Evolutionary conservation across 2,797 vertebrate genomes (phyloP), one percentile per base, ranked within the genome.

Genomic region (Cuculus canorus): DNA sequence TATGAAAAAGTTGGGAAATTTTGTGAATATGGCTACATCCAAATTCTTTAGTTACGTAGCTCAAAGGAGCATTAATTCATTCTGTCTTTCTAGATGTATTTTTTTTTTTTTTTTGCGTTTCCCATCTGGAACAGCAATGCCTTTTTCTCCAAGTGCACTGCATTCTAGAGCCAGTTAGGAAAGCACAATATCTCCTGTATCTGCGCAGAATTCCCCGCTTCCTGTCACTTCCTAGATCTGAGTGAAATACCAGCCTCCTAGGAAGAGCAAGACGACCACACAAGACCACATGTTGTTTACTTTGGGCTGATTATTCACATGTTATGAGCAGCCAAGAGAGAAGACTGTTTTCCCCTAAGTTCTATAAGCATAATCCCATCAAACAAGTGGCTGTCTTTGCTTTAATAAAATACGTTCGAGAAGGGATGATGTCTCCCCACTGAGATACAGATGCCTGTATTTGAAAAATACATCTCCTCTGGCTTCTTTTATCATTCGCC

Each of bases 261-360:
- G 25, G 68, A 80, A 64, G 41, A 95, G 91, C 52, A 92, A 65
- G 82, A 90, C 80, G 95, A 96, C 90, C 95, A 95, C 95, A 92
- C 90, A 86, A 90, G 90, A 81, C 86, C 92, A 90, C 88, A 83
- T 25, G 63, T 88, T 97, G 93, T 97, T 97, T 96, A 95, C 73
- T 95, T 86, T 86, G 64, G 78, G 60, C 65, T 32, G 83, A 54
- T 87, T 93, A 86, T 88, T 89, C 79, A 84, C 61, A 50, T 77
- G 63, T 95, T 69, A 59, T 0, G 17, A 88, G 60, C 85, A 88
- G 87, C 76, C 90, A 72, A 90, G 66, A 81, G 50, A 72, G 82
- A 54, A 91, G 75, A 71, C 37, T 82, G 28, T 92, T 95, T 93
- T 61, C 41, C 53, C 48, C 73, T 47, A 57, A 43, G 30, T 75